phyloP scores from a whole-genome alignment of 2,888 invertebrate species.

The Alentia gelatinosa region DNA sequence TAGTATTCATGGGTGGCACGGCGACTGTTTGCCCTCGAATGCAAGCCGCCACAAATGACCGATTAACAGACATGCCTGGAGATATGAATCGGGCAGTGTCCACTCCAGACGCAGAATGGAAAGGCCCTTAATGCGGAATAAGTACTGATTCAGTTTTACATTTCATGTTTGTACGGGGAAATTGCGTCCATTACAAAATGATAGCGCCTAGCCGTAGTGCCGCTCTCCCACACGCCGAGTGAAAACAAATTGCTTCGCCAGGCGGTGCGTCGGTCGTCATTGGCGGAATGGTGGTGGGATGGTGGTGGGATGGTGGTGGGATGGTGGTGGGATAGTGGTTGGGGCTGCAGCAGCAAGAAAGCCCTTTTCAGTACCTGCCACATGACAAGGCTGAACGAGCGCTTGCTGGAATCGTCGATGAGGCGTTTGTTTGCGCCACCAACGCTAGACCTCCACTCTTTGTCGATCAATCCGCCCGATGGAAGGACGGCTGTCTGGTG shows the following conservation, averaged over 20 bases:
- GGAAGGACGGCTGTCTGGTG: background rate
- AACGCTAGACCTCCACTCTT: background rate
- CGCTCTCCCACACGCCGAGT: background rate
- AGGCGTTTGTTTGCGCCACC: conserved; percentile 21
- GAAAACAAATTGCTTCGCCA: conserved; percentile 12
- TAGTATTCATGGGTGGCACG: conserved; percentile 8
- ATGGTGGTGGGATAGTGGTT: too few species aligned
- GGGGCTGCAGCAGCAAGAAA: background rate
- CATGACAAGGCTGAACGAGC: background rate
- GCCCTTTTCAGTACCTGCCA: background rate
- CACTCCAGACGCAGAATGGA: background rate
- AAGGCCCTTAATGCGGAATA: background rate
- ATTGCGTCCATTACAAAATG: conserved; percentile 37
- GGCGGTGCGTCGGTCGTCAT: background rate
- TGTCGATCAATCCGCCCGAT: background rate
- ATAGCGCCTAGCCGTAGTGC: background rate
- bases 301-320: too few species aligned
- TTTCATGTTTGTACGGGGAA: conserved; percentile 33
- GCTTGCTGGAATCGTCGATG: background rate
- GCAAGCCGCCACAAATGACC: background rate
- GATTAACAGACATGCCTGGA: conserved; percentile 32
- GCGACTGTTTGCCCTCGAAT: background rate
- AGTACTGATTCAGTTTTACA: conserved; percentile 45
- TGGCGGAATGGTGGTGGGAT: too few species aligned
- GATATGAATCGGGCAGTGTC: conserved; percentile 31